Percentiles rank a stretch among this genome's conserved stretches.
These are phyloP conservation scores for Peromyscus maniculatus DNA, from an alignment of 2,113 vertebrate species.

Conservation along the genomic window DNA sequence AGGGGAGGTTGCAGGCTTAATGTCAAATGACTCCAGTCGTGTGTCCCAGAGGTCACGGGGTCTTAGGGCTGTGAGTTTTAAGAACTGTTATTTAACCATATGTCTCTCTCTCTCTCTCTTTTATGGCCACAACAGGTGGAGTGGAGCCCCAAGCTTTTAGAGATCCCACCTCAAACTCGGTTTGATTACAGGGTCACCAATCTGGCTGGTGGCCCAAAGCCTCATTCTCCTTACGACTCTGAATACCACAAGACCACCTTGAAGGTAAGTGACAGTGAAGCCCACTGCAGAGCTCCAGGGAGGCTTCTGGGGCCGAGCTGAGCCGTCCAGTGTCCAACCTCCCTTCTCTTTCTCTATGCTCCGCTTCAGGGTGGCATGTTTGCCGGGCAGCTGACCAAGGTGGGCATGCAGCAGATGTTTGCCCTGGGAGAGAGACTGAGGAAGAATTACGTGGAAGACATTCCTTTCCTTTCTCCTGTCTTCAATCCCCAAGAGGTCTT, in stretches of 20 bases:
- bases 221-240: conserved; percentile 89
- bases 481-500: conserved; percentile 94
- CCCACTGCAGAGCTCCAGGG: neutral
- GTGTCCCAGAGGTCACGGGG: neutral
- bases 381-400: conserved; percentile 94
- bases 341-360: conserved; percentile 32
- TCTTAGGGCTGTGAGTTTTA: neutral
- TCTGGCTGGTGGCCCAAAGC: conserved; percentile 92
- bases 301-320: neutral
- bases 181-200: conserved; percentile 92
- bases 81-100: neutral
- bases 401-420: conserved; percentile 97
- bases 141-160: conserved; percentile 91
- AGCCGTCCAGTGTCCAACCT: fast-evolving
- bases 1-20: neutral
- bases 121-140: conserved; percentile 88
- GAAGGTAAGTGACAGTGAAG: conserved; percentile 81
- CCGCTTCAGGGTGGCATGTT: conserved; percentile 91
- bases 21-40: neutral
- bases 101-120: neutral
- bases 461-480: conserved; percentile 89
- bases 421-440: conserved; percentile 92
- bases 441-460: conserved; percentile 90
- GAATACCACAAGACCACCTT: conserved; percentile 86
- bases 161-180: conserved; percentile 91